Evolutionary conservation across 2,797 vertebrate genomes (phyloP), one percentile per base, ranked within the genome.

Genomic region (Novumbra hubbsi): DNA sequence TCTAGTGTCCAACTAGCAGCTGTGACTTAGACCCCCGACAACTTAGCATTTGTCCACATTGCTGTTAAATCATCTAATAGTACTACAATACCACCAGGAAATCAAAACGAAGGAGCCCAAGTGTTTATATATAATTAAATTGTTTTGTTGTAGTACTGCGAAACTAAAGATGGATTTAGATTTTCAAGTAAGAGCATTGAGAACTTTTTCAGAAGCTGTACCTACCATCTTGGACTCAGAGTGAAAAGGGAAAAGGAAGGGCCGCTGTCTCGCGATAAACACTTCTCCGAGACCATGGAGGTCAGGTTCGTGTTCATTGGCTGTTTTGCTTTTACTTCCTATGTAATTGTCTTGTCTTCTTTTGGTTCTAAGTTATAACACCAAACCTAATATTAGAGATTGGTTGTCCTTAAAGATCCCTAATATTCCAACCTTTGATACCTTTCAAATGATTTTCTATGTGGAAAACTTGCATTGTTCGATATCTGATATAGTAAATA

Each of bases 141-240:
- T 14, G 6, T 32, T 27, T 16, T 0, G 28, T 14, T 16, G 12
- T n/a, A 6, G 15, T 9, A 52, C 60, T 14, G 48, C 6, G 76
- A 6, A 2, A 45, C 2, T 45, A 1, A 82, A 76, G 92, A 94
- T 94, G 88, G 70, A 21, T 21, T 24, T 34, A 84, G 93, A 94
- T 93, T 83, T 70, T 77, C 16, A 15, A 1, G 4, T 32, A 77
- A 30, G n/a, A 52, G 48, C 24, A 14, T 68, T 32, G 5, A n/a
- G 64, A 67, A 71, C 76, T 67, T 79, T 80, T 70, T 17, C 16
- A 32, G 21, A 85, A 72, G 74, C 72, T 0, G 1, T 3, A 94
- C 94, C 92, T 94, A 95, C 94, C 94, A 95, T 95, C 89, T 94
- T 94, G 88, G 88, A 90, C 84, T 93, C 90, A 79, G 85, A 87